Conservation (phyloP, 53 echinoderm and acorn worm genomes). For the Patiria pectinifera region DNA sequence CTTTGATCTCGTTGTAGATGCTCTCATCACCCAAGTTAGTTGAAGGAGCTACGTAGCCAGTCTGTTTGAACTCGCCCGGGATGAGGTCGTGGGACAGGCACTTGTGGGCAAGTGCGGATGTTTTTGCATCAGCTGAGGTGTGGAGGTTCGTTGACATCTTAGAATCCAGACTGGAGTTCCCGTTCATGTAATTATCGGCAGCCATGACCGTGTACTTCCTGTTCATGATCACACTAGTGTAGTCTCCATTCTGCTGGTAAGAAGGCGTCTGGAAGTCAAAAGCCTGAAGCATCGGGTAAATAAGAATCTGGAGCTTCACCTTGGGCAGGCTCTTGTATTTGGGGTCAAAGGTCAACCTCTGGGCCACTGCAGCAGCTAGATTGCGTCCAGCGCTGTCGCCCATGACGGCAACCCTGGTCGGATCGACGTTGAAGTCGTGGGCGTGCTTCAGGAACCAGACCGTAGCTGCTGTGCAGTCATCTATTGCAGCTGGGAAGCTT, state of each 20-base stretch:
- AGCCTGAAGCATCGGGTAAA: slow-evolving; percentile 78
- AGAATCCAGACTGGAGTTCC: background rate
- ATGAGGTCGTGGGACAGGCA: slow-evolving; percentile 12
- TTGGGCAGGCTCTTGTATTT: slow-evolving; percentile 60
- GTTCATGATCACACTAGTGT: slow-evolving; percentile 39
- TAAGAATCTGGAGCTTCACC: slow-evolving; percentile 70
- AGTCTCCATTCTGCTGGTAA: background rate
- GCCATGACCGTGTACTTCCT: background rate
- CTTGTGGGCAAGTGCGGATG: slow-evolving; percentile 33
- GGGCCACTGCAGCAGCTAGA: slow-evolving; percentile 65
- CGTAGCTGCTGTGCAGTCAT: slow-evolving; percentile 61
- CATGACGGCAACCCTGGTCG: too few relatives aligned
- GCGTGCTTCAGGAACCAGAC: slow-evolving; percentile 61
- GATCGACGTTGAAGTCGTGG: slow-evolving; percentile 72
- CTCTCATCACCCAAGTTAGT: slow-evolving; percentile 56
- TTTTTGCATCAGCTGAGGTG: slow-evolving; percentile 64
- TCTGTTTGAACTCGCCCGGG: slow-evolving; percentile 63
- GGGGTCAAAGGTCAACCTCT: slow-evolving; percentile 71
- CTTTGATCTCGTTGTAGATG: too few relatives aligned
- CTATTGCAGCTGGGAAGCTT: slow-evolving; percentile 82
- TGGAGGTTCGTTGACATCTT: slow-evolving; percentile 67
- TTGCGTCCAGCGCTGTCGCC: too few relatives aligned
- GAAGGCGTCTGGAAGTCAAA: slow-evolving; percentile 81
- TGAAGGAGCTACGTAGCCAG: slow-evolving; percentile 62
- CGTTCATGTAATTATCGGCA: background rate